These are phyloP conservation scores for Netelia virgata DNA, from an alignment of 2,888 invertebrate genomes.

Conservation along the genomic window DNA sequence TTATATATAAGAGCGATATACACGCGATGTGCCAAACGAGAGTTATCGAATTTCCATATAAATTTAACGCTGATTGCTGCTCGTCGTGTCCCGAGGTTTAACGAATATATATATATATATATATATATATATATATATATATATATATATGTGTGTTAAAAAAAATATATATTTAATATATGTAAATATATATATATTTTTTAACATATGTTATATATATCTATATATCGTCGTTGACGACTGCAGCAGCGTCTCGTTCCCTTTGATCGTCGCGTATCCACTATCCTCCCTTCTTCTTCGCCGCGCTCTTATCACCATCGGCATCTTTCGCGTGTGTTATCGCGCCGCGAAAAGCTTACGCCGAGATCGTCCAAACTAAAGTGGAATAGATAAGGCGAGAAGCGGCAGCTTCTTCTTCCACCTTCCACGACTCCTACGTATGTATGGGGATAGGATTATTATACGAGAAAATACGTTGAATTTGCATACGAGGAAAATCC, in stretches of 20 bases:
- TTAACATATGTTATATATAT: too few species aligned
- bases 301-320: not conserved
- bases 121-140: not conserved
- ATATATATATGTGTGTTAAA: too few species aligned
- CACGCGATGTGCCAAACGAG: slow-evolving; percentile 49
- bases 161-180: too few species aligned
- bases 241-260: not conserved
- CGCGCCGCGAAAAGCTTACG: not conserved
- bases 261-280: slow-evolving; percentile 21
- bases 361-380: not conserved
- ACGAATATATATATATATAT: not conserved
- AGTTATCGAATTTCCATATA: slow-evolving; percentile 66
- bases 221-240: not conserved
- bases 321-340: slow-evolving; percentile 8
- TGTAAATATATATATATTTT: too few species aligned
- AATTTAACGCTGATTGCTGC: slow-evolving; percentile 66
- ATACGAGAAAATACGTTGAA: too few species aligned
- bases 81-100: slow-evolving; percentile 2
- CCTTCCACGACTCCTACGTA: too few species aligned
- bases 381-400: not conserved
- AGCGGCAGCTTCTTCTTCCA: not conserved
- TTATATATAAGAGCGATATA: slow-evolving; percentile 12
- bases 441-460: too few species aligned
- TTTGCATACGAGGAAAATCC: too few species aligned
- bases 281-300: not conserved